Percentiles rank a stretch among this genome's conserved stretches.
These are phyloP conservation scores for Crotalus viridis DNA, from an alignment of 2,113 vertebrate species.

Conservation along the genomic window DNA sequence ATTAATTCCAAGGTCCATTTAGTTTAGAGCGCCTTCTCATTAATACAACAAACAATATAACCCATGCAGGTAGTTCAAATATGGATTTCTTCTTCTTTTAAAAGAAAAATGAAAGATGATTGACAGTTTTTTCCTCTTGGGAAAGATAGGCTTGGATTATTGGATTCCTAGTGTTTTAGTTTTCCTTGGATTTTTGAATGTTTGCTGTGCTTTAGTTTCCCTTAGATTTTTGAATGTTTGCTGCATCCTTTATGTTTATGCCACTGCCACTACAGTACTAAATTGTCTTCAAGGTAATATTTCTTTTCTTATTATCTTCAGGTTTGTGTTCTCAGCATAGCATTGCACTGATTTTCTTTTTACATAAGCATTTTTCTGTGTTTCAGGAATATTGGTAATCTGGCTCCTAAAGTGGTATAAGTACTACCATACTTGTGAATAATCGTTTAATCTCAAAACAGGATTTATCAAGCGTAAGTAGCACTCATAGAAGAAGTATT, in stretches of 20 bases:
- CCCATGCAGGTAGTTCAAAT: neutral
- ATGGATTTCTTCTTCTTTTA: constrained; percentile 6
- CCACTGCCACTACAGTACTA: neutral
- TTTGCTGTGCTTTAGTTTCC: neutral
- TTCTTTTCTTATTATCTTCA: neutral
- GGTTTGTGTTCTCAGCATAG: neutral
- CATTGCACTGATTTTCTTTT: neutral
- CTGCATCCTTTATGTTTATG: neutral
- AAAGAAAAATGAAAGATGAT: constrained; percentile 15
- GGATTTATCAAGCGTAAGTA: neutral
- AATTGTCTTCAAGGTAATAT: neutral
- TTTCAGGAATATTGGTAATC: neutral
- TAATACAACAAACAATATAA: neutral
- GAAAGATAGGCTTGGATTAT: neutral
- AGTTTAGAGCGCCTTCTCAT: neutral
- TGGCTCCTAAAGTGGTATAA: neutral
- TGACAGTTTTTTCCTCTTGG: neutral
- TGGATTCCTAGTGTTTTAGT: neutral
- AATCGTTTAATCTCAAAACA: neutral
- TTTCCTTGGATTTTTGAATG: neutral
- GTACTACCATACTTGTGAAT: neutral
- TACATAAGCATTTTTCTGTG: neutral
- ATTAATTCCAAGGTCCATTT: neutral
- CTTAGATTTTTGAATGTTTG: neutral
- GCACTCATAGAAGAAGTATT: neutral